A percentile compares a stretch with the other conserved stretches of the same genome.
phyloP scores from a whole-genome alignment of 2,113 vertebrate species.

The Crypturellus undulatus region DNA sequence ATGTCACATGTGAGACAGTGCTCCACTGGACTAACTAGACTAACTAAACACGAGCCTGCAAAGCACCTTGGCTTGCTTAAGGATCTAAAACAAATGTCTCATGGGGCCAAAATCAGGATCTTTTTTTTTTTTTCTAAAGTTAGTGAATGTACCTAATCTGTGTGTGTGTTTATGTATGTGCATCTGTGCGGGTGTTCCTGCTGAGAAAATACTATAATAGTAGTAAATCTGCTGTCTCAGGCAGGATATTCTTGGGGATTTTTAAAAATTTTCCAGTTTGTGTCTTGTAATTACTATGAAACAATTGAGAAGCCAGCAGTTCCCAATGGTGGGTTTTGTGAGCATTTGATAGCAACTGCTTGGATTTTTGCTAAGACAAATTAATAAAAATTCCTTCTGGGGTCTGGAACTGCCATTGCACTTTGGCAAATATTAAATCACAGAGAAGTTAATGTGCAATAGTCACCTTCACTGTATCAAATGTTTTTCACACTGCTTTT shows the following conservation, averaged over 20 bases:
- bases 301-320: not conserved
- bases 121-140: not conserved
- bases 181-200: not conserved
- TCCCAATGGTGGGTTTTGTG: not conserved
- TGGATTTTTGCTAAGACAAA: not conserved
- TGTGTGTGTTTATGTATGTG: not conserved
- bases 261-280: not conserved
- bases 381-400: not conserved
- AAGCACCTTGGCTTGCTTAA: not conserved
- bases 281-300: constrained; percentile 25
- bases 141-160: not conserved
- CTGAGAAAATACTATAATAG: not conserved
- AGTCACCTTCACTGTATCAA: not conserved
- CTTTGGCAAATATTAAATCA: constrained; percentile 6
- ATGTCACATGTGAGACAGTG: not conserved
- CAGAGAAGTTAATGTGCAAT: not conserved
- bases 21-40: not conserved
- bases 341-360: not conserved
- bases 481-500: not conserved
- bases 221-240: not conserved
- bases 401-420: not conserved
- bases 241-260: not conserved
- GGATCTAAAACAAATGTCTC: not conserved
- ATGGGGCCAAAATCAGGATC: not conserved
- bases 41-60: not conserved